Conservation (phyloP, 1,140 invertebrate species). For the Drosophila kohkoa region DNA sequence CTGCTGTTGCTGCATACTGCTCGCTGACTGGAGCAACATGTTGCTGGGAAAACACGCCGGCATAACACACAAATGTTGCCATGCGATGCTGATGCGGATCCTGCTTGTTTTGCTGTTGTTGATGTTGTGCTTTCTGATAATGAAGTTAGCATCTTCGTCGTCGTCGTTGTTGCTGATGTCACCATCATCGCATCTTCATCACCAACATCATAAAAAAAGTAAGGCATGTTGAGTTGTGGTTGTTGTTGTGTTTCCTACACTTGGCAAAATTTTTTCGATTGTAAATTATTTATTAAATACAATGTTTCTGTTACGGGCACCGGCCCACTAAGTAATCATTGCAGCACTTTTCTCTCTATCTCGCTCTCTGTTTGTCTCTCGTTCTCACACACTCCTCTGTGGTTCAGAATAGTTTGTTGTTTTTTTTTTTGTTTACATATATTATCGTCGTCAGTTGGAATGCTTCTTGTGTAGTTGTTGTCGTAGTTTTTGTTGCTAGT, state of each 20-base stretch:
- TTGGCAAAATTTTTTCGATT: background rate
- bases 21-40: slow-evolving; percentile 27
- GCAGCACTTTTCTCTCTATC: slow-evolving; percentile 21
- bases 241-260: slow-evolving; percentile 7
- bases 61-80: slow-evolving; percentile 65
- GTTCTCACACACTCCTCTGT: background rate
- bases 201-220: too few species aligned
- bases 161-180: slow-evolving; percentile 23
- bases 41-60: slow-evolving; percentile 40
- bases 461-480: slow-evolving; percentile 52
- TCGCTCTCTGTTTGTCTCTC: slow-evolving; percentile 8
- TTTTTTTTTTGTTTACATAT: slow-evolving; percentile 22
- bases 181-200: too few species aligned
- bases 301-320: slow-evolving; percentile 21
- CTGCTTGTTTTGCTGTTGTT: slow-evolving; percentile 21
- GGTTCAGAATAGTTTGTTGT: slow-evolving; percentile 12
- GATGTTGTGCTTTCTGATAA: slow-evolving; percentile 18
- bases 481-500: slow-evolving; percentile 22
- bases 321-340: slow-evolving; percentile 68
- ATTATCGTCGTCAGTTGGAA: slow-evolving; percentile 56
- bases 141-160: background rate
- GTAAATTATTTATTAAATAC: slow-evolving; percentile 19
- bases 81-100: slow-evolving; percentile 23
- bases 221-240: slow-evolving; percentile 14
- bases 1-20: slow-evolving; percentile 32